These are phyloP conservation scores for Clunio marinus DNA, from an alignment of 2,888 invertebrate genomes.

Conservation along the genomic window DNA sequence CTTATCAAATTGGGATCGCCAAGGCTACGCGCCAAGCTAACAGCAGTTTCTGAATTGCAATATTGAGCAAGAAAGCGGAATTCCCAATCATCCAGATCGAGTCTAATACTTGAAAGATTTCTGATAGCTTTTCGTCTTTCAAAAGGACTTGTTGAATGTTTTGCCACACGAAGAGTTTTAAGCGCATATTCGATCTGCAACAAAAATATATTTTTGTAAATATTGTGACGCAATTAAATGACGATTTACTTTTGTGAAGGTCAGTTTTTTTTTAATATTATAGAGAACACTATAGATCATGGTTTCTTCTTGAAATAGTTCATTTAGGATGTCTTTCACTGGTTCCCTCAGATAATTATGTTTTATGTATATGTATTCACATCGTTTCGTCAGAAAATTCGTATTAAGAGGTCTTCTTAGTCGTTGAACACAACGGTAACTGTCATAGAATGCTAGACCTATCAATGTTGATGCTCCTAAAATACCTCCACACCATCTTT, in stretches of 20 bases:
- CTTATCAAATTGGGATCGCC: conserved; percentile 54
- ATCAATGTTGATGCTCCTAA: background rate
- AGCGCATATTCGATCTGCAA: conserved; percentile 34
- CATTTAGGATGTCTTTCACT: conserved; percentile 47
- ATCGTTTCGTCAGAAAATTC: background rate
- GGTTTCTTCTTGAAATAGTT: conserved; percentile 47
- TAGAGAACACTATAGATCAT: conserved; percentile 21
- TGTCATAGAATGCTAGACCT: background rate
- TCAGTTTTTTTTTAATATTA: conserved; percentile 30
- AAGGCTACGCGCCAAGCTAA: conserved; percentile 70
- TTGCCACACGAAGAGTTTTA: conserved; percentile 30
- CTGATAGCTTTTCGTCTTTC: conserved; percentile 17
- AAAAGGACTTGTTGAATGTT: conserved; percentile 19
- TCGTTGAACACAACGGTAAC: background rate
- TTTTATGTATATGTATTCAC: conserved; percentile 54
- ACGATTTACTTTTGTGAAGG: conserved; percentile 24
- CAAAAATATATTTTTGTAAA: background rate
- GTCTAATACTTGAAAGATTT: conserved; percentile 6
- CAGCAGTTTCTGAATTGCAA: conserved; percentile 69
- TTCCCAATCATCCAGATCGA: conserved; percentile 54
- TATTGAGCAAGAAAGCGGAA: conserved; percentile 74
- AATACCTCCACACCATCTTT: background rate
- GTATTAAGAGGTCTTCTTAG: conserved; percentile 3
- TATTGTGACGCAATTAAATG: background rate
- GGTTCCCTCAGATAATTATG: conserved; percentile 53